Conservation (phyloP, 1,140 invertebrate species). For the Meloidogyne floridensis region DNA sequence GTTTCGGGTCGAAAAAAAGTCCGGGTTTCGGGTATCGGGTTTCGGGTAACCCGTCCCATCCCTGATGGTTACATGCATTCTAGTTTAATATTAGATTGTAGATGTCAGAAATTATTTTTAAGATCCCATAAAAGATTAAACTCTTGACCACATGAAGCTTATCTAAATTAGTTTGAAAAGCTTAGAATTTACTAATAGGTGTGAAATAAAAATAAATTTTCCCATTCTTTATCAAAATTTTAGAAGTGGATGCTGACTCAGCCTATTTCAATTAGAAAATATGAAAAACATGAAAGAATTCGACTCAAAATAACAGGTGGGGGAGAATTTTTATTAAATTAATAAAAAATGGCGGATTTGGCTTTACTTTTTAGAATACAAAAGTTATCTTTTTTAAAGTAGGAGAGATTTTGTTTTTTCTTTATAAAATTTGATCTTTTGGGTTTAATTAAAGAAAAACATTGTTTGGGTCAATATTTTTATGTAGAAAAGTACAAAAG, state of each 20-base stretch:
- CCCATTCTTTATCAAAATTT: neutral
- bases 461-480: neutral
- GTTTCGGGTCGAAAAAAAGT: too few species aligned
- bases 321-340: neutral
- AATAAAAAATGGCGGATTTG: neutral
- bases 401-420: neutral
- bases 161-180: too few species aligned
- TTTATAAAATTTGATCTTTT: neutral
- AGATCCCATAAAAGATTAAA: too few species aligned
- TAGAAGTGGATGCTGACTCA: slow-evolving; percentile 34
- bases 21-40: too few species aligned
- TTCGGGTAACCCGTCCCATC: too few species aligned
- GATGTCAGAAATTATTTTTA: too few species aligned
- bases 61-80: too few species aligned
- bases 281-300: slow-evolving; percentile 34
- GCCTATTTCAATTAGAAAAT: slow-evolving; percentile 20
- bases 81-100: too few species aligned
- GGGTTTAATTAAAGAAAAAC: neutral
- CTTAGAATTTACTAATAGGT: neutral
- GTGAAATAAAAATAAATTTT: neutral
- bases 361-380: neutral
- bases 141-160: too few species aligned
- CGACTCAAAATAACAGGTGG: slow-evolving; percentile 33
- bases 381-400: too few species aligned
- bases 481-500: slow-evolving; percentile 1